Evolutionary conservation across 2,113 vertebrate species (phyloP).

Genomic region (Anthoscopus minutus): DNA sequence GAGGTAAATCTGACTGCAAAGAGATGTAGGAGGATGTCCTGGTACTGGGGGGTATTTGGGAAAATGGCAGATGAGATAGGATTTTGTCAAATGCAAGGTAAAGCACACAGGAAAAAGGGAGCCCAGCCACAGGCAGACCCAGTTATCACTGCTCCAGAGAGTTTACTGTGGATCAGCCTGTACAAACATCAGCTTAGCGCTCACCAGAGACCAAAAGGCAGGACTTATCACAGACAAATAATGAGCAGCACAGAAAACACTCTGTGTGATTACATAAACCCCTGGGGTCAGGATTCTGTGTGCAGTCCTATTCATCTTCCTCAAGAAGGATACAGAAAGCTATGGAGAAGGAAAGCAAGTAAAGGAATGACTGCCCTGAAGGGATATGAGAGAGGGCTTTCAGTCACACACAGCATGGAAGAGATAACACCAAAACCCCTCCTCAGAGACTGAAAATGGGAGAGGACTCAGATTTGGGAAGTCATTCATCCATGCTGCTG

Average conservation of each 20-base stretch:
- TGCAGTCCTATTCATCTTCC: background rate
- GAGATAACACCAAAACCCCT: background rate
- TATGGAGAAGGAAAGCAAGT: background rate
- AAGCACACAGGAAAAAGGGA: background rate
- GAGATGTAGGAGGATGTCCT: background rate
- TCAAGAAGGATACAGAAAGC: background rate
- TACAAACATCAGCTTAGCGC: background rate
- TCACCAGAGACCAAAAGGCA: background rate
- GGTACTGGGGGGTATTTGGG: background rate
- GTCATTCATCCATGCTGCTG: background rate
- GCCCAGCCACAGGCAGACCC: background rate
- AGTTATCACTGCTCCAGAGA: background rate
- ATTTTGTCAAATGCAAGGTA: background rate
- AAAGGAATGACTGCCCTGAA: background rate
- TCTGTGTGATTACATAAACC: background rate
- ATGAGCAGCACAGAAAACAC: background rate
- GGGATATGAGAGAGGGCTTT: background rate
- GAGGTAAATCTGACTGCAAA: background rate
- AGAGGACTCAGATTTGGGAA: background rate
- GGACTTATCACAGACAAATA: background rate
- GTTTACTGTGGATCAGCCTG: background rate
- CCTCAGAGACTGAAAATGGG: background rate
- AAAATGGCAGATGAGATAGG: background rate
- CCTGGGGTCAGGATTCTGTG: background rate
- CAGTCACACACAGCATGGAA: background rate